phyloP scores from a whole-genome alignment of 2,888 invertebrate species.

The Sinotaia quadrata region DNA sequence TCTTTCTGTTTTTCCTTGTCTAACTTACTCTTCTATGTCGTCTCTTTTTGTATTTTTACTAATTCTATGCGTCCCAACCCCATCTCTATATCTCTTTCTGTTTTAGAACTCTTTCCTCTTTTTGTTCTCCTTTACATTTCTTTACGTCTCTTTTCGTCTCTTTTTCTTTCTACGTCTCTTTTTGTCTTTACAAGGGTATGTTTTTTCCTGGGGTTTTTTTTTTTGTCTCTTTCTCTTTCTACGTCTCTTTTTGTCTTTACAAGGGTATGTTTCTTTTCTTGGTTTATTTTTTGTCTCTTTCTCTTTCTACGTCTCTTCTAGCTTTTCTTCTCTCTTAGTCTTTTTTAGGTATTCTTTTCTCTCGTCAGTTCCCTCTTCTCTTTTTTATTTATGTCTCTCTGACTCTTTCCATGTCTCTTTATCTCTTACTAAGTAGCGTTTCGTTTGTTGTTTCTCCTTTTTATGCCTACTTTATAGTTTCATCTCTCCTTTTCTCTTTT shows the following conservation, averaged over 20 bases:
- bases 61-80: neutral
- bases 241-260: slow-evolving; percentile 12
- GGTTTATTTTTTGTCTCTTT: slow-evolving; percentile 6
- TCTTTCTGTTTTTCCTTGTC: neutral
- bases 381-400: neutral
- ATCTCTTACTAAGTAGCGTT: too few relatives aligned
- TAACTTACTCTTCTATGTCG: neutral
- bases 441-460: too few relatives aligned
- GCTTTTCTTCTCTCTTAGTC: neutral
- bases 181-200: slow-evolving; percentile 10
- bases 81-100: slow-evolving; percentile 15
- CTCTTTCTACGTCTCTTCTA: slow-evolving; percentile 6
- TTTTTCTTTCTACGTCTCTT: slow-evolving; percentile 4
- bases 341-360: slow-evolving; percentile 7
- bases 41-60: neutral
- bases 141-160: slow-evolving; percentile 1
- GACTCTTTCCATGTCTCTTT: neutral
- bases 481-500: too few relatives aligned
- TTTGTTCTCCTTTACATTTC: slow-evolving; percentile 1
- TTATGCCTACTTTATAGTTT: too few relatives aligned
- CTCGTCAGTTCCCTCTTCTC: slow-evolving; percentile 4
- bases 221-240: slow-evolving; percentile 15
- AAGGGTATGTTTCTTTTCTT: slow-evolving; percentile 10
- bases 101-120: slow-evolving; percentile 8
- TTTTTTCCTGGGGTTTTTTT: slow-evolving; percentile 11